Base-by-base conservation (phyloP, 2,888 invertebrate species). In the Noctua janthe region DNA sequence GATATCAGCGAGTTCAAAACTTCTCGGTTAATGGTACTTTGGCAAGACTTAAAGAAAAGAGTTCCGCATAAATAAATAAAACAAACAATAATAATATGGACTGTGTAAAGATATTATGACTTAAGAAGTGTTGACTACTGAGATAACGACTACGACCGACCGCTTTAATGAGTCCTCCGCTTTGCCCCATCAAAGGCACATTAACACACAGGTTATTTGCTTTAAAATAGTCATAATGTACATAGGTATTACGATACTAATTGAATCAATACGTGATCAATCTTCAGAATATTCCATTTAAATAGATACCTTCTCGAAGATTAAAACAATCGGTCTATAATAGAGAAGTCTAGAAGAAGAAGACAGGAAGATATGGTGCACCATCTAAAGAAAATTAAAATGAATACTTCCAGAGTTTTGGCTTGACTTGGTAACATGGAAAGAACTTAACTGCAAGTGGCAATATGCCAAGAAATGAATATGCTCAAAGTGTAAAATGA, bases 401-500 rank as follows among this genome's bases (percentile, higher is more conserved):
- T 29, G 0, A 43, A 66, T 66, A 10, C 29, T 17, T 29, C 15
- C 62, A 29, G 15, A 62, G 7, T 35, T 64, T 35, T 35, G 67
- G 8, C 13, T 43, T 43, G 67, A 15, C 23, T 43, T 43, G 13
- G 13, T 64, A 0, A n/a, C 47, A n/a, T 69, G 8, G 15, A n/a
- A 69, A 2, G n/a, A 1, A 47, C 39, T 66, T 23, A 5, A 43
- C 59, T 49, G 29, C 29, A 29, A 47, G 39, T 71, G 35, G 35
- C 62, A 70, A 10, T 15, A n/a, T 13, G n/a, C 56, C 39, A 17
- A 15, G 11, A 51, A 43, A 51, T 69, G 35, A 69, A 69, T 59
- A 80, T 80, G 8, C 59, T 23, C 23, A n/a, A 39, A 49, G 29
- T 35, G 17, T 17, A 80, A 29, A 29, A 29, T 29, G 29, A 29